Evolutionary conservation across 2,797 vertebrate genomes (phyloP).

Genomic region (Odontamblyopus lacepedii): DNA sequence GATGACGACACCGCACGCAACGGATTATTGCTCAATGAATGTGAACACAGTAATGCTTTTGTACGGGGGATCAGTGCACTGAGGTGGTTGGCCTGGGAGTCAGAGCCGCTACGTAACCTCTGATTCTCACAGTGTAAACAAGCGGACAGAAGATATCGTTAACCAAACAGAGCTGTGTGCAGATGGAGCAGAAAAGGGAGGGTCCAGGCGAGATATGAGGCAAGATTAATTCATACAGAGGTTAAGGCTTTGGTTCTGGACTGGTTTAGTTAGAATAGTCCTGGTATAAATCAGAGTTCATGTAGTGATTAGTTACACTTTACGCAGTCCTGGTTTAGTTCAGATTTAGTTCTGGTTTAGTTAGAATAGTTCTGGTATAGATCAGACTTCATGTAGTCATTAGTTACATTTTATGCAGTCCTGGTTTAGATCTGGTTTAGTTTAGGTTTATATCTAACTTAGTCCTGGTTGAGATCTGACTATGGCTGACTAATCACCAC

Average conservation of each 20-base stretch:
- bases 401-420: neutral
- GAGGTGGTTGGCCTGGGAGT: neutral
- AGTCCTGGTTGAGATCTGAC: neutral
- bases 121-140: neutral
- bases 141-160: neutral
- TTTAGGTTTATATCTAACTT: neutral
- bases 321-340: neutral
- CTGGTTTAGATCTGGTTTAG: neutral
- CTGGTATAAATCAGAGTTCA: neutral
- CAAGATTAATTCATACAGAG: neutral
- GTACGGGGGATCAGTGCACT: neutral
- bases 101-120: neutral
- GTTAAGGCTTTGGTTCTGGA: too few relatives aligned
- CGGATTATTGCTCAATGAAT: constrained; percentile 1
- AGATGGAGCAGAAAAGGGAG: neutral
- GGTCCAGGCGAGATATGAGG: neutral
- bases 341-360: neutral
- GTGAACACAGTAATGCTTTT: neutral
- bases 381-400: neutral
- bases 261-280: neutral
- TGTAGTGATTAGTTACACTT: too few relatives aligned
- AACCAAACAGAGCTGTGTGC: neutral
- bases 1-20: neutral
- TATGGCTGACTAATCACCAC: too few relatives aligned
- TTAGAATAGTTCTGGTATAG: neutral